phyloP scores from a whole-genome alignment of 2,113 vertebrate species.

The Psilopsiagon aymara region DNA sequence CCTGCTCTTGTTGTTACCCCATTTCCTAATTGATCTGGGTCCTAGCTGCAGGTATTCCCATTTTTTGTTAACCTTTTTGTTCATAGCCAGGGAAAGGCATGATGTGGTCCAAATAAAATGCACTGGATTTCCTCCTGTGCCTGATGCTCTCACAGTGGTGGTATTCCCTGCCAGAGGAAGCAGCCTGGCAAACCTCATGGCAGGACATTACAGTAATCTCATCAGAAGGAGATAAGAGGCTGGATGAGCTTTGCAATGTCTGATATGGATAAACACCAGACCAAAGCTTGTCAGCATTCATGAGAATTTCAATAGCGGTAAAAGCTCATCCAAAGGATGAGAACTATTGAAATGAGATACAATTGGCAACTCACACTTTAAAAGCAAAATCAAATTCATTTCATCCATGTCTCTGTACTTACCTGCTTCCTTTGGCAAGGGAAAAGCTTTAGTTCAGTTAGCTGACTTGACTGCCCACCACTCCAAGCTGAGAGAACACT shows the following conservation, averaged over 20 bases:
- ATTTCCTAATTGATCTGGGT: not conserved
- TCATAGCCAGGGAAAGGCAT: fast-evolving
- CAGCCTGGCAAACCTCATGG: fast-evolving
- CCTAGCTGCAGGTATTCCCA: not conserved
- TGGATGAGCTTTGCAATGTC: conserved; percentile 54
- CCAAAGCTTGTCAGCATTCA: not conserved
- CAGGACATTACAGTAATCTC: conserved; percentile 56
- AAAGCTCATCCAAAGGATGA: not conserved
- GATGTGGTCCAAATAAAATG: not conserved
- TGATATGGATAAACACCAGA: conserved; percentile 64
- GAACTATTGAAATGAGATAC: not conserved
- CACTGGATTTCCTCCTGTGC: not conserved
- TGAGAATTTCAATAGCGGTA: not conserved
- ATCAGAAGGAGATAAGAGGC: conserved; percentile 69
- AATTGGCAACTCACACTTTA: not conserved
- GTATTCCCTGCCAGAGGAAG: not conserved
- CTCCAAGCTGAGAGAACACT: not conserved
- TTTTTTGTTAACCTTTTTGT: not conserved
- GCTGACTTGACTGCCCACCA: not conserved
- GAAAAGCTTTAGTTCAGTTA: not conserved
- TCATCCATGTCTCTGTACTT: not conserved
- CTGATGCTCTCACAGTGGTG: not conserved
- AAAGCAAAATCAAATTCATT: conserved; percentile 6
- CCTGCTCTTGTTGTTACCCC: not conserved
- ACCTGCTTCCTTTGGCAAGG: not conserved